Evolutionary conservation across 2,113 vertebrate genomes (phyloP), one percentile per base, ranked within the genome.

Genomic region (Lycocorax pyrrhopterus): DNA sequence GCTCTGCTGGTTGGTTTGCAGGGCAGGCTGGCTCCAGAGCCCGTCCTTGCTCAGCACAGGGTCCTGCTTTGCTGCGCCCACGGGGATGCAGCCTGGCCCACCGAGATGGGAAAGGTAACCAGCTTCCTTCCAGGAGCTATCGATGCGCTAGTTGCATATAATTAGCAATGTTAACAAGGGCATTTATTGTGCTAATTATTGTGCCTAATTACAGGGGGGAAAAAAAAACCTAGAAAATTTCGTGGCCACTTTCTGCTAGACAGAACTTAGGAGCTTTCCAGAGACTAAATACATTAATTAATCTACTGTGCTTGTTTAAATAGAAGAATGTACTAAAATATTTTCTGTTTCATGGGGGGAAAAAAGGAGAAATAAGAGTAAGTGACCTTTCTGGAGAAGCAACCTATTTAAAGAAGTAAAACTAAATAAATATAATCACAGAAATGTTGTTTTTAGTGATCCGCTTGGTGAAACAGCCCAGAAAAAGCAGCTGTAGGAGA

Each of bases 121-220:
- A 3, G 29, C 39, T 80, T 44, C 39, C 11, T 94, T 87, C 73
- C 16, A 77, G 60, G 53, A 81, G 62, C 37, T 75, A 16, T 9
- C 72, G 69, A n/a, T 89, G 76, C 32, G 35, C 86, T 84, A 62
- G 69, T 75, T 93, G 83, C 83, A 75, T 90, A 14, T 84, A 68
- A 93, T 94, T 90, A 93, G 35, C 39, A n/a, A 55, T 68, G 82
- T 47, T 96, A 96, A 96, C 75, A 84, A 83, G 96, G 85, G 74
- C 85, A 90, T 94, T 94, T 93, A 94, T 87, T 94, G 55, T 87
- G 87, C 56, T 94, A 84, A 95, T 96, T 95, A 92, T 96, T 94
- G 82, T 79, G 62, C 74, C 69, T 93, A 76, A 94, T 95, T 94
- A 94, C 73, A 79, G 33, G 43, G 72, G 12, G 8, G 1, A 20